These are phyloP conservation scores for Eupithecia vulgata DNA, from an alignment of 2,888 invertebrate genomes.

Conservation along the genomic window DNA sequence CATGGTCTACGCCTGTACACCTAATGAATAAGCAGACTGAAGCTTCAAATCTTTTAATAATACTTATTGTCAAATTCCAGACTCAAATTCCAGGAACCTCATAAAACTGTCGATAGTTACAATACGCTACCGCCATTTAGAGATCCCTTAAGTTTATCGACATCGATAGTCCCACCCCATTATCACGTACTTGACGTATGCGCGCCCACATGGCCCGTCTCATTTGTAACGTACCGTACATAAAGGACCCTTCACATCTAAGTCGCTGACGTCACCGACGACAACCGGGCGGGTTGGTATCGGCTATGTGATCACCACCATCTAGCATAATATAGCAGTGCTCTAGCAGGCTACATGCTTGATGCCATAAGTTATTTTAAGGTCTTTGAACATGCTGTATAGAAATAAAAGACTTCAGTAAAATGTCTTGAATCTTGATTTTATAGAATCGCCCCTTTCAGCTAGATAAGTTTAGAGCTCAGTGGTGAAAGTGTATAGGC, in stretches of 20 bases:
- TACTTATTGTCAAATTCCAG: neutral
- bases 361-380: too few relatives aligned
- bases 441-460: too few relatives aligned
- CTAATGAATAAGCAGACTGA: neutral
- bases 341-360: too few relatives aligned
- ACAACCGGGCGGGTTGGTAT: neutral
- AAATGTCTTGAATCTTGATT: too few relatives aligned
- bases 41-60: neutral
- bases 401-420: too few relatives aligned
- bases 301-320: too few relatives aligned
- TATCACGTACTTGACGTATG: conserved; percentile 52
- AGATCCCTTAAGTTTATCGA: conserved; percentile 7
- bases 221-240: conserved; percentile 64
- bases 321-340: too few relatives aligned
- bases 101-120: neutral
- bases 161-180: neutral
- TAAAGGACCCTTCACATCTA: neutral
- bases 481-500: too few relatives aligned
- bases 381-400: too few relatives aligned
- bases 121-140: neutral
- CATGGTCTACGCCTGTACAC: neutral
- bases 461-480: too few relatives aligned
- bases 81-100: neutral
- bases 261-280: neutral
- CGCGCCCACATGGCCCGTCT: conserved; percentile 52